phyloP scores from a whole-genome alignment of 1,140 invertebrate species.

The Saccostrea cuccullata region DNA sequence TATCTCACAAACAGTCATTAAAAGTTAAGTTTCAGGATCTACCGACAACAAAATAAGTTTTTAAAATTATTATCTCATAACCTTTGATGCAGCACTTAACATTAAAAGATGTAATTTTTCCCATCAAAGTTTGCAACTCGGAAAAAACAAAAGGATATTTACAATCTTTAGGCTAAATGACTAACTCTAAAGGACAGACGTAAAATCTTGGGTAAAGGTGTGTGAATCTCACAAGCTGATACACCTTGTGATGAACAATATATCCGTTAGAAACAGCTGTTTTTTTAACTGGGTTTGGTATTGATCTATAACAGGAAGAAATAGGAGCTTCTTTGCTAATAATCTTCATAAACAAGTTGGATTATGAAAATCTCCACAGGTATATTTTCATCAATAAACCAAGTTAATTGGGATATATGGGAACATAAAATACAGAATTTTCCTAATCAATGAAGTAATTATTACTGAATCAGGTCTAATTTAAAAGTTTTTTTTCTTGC shows the following conservation, averaged over 20 bases:
- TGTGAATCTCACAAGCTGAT: not conserved
- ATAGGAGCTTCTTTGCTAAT: slow-evolving; percentile 20
- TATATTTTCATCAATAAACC: not conserved
- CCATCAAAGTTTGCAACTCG: too few relatives aligned
- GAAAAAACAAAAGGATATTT: not conserved
- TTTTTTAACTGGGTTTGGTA: not conserved
- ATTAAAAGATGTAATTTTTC: not conserved
- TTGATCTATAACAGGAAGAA: not conserved
- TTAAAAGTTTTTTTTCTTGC: too few relatives aligned
- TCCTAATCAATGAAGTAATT: not conserved
- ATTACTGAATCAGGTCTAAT: too few relatives aligned
- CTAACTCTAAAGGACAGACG: not conserved
- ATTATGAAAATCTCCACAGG: not conserved
- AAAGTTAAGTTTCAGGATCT: not conserved
- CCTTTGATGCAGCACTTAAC: not conserved
- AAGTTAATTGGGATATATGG: not conserved
- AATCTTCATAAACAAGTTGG: not conserved
- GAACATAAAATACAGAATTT: not conserved
- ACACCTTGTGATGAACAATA: not conserved
- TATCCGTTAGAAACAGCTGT: not conserved
- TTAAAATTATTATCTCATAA: not conserved
- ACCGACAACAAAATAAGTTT: not conserved
- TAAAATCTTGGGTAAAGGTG: not conserved
- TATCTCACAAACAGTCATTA: not conserved
- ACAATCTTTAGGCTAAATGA: not conserved